Percentiles rank a stretch among this genome's conserved stretches.
Evolutionary conservation across 2,113 vertebrate species (phyloP).

Genomic region (Heterocephalus glaber): DNA sequence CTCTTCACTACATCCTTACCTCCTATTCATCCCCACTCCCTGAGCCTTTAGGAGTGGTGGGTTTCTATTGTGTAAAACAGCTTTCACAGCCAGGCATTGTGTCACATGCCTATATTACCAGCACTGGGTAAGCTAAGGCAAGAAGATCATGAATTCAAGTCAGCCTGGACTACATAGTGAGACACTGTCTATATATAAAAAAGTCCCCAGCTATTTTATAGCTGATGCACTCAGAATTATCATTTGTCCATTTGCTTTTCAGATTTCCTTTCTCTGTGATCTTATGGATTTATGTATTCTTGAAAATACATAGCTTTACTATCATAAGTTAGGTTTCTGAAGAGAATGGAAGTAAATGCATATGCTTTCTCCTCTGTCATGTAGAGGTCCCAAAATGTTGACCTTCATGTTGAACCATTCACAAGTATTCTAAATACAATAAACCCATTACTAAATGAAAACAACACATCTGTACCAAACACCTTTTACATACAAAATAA

Average conservation of each 20-base stretch:
- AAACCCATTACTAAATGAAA: background rate
- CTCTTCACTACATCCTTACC: background rate
- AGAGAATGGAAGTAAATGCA: background rate
- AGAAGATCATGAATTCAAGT: background rate
- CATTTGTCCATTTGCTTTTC: background rate
- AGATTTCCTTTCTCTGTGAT: conserved; percentile 10
- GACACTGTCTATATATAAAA: background rate
- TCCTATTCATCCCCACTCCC: background rate
- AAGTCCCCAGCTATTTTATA: background rate
- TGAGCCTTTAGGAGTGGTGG: background rate
- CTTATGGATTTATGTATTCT: background rate
- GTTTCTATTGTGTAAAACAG: background rate
- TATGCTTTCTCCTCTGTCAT: background rate
- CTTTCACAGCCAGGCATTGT: background rate
- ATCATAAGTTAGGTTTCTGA: conserved; percentile 4
- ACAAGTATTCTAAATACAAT: background rate
- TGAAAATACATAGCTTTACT: conserved; percentile 17
- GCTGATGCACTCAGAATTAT: background rate
- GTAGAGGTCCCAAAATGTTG: background rate
- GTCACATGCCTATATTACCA: background rate
- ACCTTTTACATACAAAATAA: background rate
- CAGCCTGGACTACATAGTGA: background rate
- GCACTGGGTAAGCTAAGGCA: background rate
- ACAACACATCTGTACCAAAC: background rate
- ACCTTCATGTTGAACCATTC: conserved; percentile 30